phyloP scores from a whole-genome alignment of 1,140 invertebrate genomes.

The Neodiprion lecontei region DNA sequence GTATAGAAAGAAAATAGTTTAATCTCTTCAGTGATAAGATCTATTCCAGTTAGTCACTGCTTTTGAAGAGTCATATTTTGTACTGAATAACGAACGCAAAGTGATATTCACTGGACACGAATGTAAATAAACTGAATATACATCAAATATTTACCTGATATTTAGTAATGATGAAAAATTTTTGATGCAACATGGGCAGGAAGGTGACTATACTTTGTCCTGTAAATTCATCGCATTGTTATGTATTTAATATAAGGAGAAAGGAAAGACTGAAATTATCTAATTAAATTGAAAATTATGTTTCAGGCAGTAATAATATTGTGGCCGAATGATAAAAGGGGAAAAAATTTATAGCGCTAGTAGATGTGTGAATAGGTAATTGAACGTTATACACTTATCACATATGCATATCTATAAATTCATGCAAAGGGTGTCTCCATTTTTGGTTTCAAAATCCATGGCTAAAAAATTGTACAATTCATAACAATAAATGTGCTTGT shows the following conservation, averaged over 20 bases:
- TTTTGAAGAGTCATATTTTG: too few species aligned
- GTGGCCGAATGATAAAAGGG: slow-evolving; percentile 52
- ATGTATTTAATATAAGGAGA: neutral
- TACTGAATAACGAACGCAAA: too few species aligned
- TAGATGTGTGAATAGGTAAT: slow-evolving; percentile 55
- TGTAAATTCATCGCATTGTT: neutral
- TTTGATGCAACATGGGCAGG: neutral
- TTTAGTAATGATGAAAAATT: too few species aligned
- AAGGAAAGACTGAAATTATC: slow-evolving; percentile 15
- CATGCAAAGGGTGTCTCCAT: slow-evolving; percentile 40
- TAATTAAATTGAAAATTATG: slow-evolving; percentile 48
- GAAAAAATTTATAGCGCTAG: slow-evolving; percentile 53
- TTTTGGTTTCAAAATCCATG: slow-evolving; percentile 31
- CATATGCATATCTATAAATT: slow-evolving; percentile 36
- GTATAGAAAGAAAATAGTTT: too few species aligned
- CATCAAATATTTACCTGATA: too few species aligned
- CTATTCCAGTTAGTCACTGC: too few species aligned
- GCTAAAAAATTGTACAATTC: slow-evolving; percentile 32
- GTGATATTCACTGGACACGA: too few species aligned
- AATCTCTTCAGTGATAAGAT: too few species aligned
- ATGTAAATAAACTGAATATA: too few species aligned
- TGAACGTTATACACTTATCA: slow-evolving; percentile 40
- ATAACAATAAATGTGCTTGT: slow-evolving; percentile 26
- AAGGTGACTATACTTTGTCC: slow-evolving; percentile 3
- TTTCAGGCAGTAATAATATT: slow-evolving; percentile 58